phyloP scores from a whole-genome alignment of 2,888 invertebrate species.

The Athripsodes cinereus region DNA sequence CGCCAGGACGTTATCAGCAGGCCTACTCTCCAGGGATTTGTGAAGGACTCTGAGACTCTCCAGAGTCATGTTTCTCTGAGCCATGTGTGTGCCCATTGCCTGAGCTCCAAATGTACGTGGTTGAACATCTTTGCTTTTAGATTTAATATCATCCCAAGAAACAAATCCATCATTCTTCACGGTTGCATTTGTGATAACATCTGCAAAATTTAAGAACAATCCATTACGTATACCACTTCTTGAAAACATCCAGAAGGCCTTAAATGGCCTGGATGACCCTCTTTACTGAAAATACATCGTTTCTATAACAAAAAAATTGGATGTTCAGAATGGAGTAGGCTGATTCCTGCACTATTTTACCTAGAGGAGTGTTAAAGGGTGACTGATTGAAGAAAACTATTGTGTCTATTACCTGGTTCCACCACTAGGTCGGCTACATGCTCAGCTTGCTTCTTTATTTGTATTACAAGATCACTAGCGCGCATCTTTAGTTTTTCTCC shows the following conservation, averaged over 20 bases:
- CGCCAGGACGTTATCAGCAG: constrained; percentile 52
- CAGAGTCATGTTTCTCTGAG: constrained; percentile 62
- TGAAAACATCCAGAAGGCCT: no score
- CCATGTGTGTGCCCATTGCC: constrained; percentile 63
- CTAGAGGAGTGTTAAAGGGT: no score
- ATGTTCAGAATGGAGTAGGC: no score
- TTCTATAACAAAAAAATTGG: no score
- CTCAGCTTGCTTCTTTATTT: constrained; percentile 43
- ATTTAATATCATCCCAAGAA: constrained; percentile 51
- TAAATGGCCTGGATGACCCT: no score
- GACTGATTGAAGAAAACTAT: no score
- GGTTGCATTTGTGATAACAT: constrained; percentile 17
- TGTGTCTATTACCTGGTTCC: constrained; percentile 14
- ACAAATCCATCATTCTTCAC: constrained; percentile 38
- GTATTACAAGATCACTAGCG: constrained; percentile 40
- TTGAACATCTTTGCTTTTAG: constrained; percentile 47
- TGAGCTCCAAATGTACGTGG: constrained; percentile 54
- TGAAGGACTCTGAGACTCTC: constrained; percentile 69
- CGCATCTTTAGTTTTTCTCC: constrained; percentile 52
- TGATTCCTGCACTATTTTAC: no score
- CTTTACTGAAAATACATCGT: no score
- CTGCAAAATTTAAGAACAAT: no score
- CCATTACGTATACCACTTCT: no score
- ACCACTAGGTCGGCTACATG: constrained; percentile 49
- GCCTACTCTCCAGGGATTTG: constrained; percentile 61